Conservation (phyloP, 2,113 vertebrate genomes). For the Elephantulus edwardii region DNA sequence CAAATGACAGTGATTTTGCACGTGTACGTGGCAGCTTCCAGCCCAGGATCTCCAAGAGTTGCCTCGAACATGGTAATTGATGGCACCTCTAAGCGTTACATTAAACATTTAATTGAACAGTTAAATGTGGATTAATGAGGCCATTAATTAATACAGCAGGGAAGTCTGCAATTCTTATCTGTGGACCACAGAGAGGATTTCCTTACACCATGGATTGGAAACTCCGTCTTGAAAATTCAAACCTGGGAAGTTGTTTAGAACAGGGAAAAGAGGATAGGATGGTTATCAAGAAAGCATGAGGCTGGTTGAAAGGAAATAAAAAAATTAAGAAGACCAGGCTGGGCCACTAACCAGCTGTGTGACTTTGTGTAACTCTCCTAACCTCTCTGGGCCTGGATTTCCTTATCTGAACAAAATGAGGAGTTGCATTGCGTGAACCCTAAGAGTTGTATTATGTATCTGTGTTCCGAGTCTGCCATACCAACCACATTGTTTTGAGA, state of each 20-base stretch:
- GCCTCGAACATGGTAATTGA: constrained; percentile 75
- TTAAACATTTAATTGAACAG: constrained; percentile 83
- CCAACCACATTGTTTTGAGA: constrained; percentile 11
- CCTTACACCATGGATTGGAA: constrained; percentile 57
- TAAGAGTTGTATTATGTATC: neutral
- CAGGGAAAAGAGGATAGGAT: neutral
- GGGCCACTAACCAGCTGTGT: neutral
- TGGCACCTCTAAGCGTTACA: constrained; percentile 80
- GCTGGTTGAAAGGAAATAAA: neutral
- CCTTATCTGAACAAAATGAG: constrained; percentile 24
- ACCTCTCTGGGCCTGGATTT: neutral
- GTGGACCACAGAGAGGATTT: constrained; percentile 73
- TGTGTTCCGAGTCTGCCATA: neutral
- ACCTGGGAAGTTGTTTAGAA: constrained; percentile 39
- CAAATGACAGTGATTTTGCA: constrained; percentile 59
- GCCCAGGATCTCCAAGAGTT: constrained; percentile 73
- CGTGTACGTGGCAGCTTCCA: constrained; percentile 65
- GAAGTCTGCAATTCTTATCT: constrained; percentile 79
- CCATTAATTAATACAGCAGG: constrained; percentile 80
- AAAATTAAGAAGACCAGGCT: neutral
- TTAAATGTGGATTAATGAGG: constrained; percentile 81
- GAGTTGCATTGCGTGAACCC: neutral
- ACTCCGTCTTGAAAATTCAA: constrained; percentile 54
- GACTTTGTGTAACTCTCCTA: neutral
- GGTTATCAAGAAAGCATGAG: neutral